Conservation (phyloP, 2,113 vertebrate genomes). For the Herpetotheres cachinnans region DNA sequence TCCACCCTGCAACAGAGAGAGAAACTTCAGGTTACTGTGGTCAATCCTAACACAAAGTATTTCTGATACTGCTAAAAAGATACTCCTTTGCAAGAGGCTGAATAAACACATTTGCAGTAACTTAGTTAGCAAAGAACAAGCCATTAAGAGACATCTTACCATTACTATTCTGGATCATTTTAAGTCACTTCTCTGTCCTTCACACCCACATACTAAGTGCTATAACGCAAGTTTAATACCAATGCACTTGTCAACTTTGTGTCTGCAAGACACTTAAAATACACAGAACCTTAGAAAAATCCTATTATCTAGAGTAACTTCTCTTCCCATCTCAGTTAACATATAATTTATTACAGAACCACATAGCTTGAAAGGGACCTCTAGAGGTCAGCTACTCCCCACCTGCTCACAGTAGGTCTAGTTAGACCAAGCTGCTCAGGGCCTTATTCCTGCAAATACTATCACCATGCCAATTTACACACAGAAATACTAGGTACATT, state of each 20-base stretch:
- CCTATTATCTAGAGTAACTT: not conserved
- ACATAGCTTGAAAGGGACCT: not conserved
- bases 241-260: not conserved
- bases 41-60: not conserved
- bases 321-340: not conserved
- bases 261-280: not conserved
- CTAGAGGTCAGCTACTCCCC: conserved; percentile 25
- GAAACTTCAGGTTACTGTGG: not conserved
- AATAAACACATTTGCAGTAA: not conserved
- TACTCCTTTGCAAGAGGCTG: not conserved
- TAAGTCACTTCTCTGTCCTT: not conserved
- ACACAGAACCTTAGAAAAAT: not conserved
- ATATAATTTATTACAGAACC: not conserved
- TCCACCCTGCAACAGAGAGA: not conserved
- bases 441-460: not conserved
- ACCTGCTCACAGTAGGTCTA: not conserved
- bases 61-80: not conserved
- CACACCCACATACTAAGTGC: not conserved
- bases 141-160: not conserved
- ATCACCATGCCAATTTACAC: not conserved
- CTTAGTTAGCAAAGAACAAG: not conserved
- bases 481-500: not conserved
- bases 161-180: not conserved
- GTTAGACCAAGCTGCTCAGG: not conserved
- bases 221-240: not conserved